Base-by-base conservation (phyloP, 2,888 invertebrate species). In the Ecliptopera silaceata region DNA sequence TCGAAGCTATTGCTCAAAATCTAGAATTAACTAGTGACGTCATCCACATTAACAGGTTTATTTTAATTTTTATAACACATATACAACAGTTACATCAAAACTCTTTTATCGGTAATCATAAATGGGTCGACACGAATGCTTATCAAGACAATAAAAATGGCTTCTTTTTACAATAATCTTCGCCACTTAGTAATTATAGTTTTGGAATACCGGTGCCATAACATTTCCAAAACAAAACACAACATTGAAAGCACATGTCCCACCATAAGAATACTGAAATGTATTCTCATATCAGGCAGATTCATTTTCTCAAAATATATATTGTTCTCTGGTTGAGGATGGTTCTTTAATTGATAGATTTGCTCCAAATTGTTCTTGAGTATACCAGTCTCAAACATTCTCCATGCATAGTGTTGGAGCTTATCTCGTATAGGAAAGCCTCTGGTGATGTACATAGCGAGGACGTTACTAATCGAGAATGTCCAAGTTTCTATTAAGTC, bases 361-460 rank as follows among this genome's bases (percentile, higher is more conserved):
- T 65, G 65, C 0, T 66, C 54, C 26, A 72, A 57, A 39, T 80
- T 78, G 31, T 71, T 70, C 22, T 63, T 52, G 8, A 80, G 56
- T 36, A 86, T 57, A 5, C 87, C 86, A 2, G 71, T 64, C 61
- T 87, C 84, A 26, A 69, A 77, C 59, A 84, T 68, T 26, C 68
- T 68, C 20, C 58, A 56, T 10, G 74, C 72, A 44, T 76, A 65
- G 4, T 61, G 61, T 49, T 81, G 78, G 44, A 86, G 74, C 55
- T 63, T 62, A 0, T 72, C 41, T 15, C 49, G 68, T 4, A 78
- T 69, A 13, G 79, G 77, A 58, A 79, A 84, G 5, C 86, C 86
- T 56, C 72, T 74, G 2, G 54, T 65, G 18, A 76, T 50, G 51
- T 77, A 82, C 57, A 80, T 70, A n/a, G 71, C 69, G 17, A 77